A percentile compares a stretch with the other conserved stretches of the same genome.
phyloP scores from a whole-genome alignment of 2,113 vertebrate genomes.

The Dermatemys mawii region DNA sequence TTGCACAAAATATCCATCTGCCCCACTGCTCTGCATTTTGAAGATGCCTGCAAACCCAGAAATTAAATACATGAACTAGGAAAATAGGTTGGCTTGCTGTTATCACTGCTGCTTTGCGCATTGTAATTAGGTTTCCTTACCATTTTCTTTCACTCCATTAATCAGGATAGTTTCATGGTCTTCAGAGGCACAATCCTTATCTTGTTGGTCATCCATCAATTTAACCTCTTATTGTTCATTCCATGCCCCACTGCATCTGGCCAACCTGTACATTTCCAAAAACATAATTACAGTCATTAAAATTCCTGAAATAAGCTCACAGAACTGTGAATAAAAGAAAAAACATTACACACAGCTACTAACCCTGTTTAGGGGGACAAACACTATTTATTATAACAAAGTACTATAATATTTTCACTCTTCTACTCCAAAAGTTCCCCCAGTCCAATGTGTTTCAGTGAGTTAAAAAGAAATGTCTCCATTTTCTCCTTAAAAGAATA shows the following conservation, averaged over 20 bases:
- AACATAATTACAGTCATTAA: constrained; percentile 76
- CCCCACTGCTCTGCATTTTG: background rate
- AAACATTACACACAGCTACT: background rate
- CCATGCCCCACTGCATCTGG: constrained; percentile 87
- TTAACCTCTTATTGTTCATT: constrained; percentile 86
- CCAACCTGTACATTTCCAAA: constrained; percentile 86
- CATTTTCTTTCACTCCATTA: constrained; percentile 90
- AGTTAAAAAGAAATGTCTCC: background rate
- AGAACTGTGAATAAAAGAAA: constrained; percentile 45
- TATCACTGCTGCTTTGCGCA: constrained; percentile 31
- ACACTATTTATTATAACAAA: constrained; percentile 6
- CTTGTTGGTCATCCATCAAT: constrained; percentile 98
- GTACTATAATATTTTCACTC: background rate
- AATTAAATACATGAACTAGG: constrained; percentile 30
- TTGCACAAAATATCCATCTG: background rate
- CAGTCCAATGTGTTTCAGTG: background rate
- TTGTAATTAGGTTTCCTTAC: constrained; percentile 80
- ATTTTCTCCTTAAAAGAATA: constrained; percentile 34
- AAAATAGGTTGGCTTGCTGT: constrained; percentile 37
- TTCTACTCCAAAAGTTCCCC: constrained; percentile 18
- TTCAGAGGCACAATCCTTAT: constrained; percentile 90
- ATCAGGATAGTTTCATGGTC: constrained; percentile 88
- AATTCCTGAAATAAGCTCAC: constrained; percentile 40
- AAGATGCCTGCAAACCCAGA: background rate
- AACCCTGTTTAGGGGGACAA: background rate